Conservation (phyloP, 2,797 vertebrate genomes). For the Buceros bicornis region DNA sequence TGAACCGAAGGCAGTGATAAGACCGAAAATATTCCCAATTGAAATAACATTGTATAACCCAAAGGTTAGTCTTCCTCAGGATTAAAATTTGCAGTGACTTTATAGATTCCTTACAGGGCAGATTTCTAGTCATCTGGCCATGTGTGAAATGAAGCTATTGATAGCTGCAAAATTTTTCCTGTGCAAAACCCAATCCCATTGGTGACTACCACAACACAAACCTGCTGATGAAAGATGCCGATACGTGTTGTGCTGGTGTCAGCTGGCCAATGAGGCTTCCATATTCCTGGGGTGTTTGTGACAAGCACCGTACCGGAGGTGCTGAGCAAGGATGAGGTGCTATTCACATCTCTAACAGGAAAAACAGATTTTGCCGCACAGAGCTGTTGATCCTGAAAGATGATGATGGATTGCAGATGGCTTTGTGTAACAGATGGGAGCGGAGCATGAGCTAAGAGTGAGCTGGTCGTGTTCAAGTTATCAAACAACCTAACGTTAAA, state of each 20-base stretch:
- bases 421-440: not conserved
- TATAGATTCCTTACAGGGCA: not conserved
- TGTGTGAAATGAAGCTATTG: not conserved
- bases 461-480: not conserved
- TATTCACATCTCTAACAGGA: not conserved
- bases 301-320: not conserved
- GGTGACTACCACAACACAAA: not conserved
- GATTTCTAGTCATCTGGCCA: not conserved
- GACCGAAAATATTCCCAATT: constrained; percentile 53
- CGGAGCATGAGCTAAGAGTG: not conserved
- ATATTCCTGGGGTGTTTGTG: accelerated
- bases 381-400: not conserved
- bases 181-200: not conserved
- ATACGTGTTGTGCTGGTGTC: not conserved
- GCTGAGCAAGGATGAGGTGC: not conserved
- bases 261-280: not conserved
- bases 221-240: not conserved
- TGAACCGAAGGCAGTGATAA: constrained; percentile 31
- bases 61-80: constrained; percentile 52
- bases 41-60: constrained; percentile 41
- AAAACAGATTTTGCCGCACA: not conserved
- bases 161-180: not conserved
- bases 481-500: not conserved
- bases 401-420: not conserved
- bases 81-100: constrained; percentile 42